A percentile compares a stretch with the other conserved stretches of the same genome.
phyloP scores from a whole-genome alignment of 2,113 vertebrate species.

The Ploceus nigricollis region DNA sequence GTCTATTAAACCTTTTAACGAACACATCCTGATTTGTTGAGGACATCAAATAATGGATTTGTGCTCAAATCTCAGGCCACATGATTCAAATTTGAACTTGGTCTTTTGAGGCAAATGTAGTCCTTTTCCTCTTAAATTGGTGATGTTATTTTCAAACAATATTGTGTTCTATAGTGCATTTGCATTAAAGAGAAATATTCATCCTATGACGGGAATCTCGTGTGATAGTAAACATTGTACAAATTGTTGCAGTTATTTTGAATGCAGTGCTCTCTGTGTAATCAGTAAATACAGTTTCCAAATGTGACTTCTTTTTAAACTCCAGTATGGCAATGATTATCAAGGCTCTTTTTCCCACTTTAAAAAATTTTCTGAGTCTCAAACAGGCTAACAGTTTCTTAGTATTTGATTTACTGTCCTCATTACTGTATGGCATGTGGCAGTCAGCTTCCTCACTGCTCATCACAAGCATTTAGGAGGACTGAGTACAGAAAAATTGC shows the following conservation, averaged over 20 bases:
- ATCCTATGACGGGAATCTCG: neutral
- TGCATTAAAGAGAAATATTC: neutral
- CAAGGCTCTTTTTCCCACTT: neutral
- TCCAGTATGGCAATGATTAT: neutral
- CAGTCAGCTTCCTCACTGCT: neutral
- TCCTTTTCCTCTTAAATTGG: neutral
- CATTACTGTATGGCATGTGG: neutral
- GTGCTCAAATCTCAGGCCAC: neutral
- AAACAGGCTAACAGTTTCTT: neutral
- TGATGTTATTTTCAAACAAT: neutral
- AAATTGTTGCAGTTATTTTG: slow-evolving; percentile 12
- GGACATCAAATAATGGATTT: neutral
- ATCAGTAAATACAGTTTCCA: neutral
- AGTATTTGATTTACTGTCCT: neutral
- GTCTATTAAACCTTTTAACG: neutral
- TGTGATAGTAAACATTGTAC: neutral
- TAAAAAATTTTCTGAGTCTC: neutral
- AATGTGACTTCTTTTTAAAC: neutral
- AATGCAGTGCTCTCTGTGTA: neutral
- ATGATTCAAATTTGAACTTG: neutral
- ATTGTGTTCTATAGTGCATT: neutral
- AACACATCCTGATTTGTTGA: neutral
- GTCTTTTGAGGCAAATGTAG: neutral
- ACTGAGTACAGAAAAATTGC: neutral
- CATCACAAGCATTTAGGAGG: neutral